Percentiles rank a stretch among this genome's conserved stretches.
Conservation (phyloP, 2,113 vertebrate species). For the Acrocephalus arundinaceus region DNA sequence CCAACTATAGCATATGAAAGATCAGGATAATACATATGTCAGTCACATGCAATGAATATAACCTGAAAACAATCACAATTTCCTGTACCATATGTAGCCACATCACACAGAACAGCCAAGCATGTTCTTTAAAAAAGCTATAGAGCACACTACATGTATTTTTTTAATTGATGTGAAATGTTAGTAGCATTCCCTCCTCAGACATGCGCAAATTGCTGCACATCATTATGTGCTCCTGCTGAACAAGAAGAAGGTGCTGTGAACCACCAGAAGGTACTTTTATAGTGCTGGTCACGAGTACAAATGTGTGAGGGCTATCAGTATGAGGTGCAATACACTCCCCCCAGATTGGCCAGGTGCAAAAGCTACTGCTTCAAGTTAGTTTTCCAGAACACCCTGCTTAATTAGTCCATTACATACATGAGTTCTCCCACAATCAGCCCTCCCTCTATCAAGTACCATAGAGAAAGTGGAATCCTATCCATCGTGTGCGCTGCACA, state of each 20-base stretch:
- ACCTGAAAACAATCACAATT: neutral
- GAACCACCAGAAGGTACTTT: neutral
- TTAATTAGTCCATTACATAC: neutral
- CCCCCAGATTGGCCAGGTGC: neutral
- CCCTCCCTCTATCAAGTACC: neutral
- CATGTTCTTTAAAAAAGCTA: neutral
- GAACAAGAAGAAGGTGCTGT: neutral
- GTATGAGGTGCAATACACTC: neutral
- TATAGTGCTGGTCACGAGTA: fast-evolving
- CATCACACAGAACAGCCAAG: neutral
- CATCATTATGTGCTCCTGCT: neutral
- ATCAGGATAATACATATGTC: neutral
- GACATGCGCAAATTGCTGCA: neutral
- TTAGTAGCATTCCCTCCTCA: neutral
- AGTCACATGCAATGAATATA: neutral
- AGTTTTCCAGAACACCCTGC: neutral
- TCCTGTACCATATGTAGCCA: neutral
- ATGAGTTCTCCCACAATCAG: neutral
- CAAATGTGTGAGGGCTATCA: neutral
- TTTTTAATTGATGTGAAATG: neutral
- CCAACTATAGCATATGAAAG: neutral
- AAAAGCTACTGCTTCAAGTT: neutral
- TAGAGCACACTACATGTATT: neutral
- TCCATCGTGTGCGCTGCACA: neutral
- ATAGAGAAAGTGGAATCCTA: neutral